Evolutionary conservation across 2,113 vertebrate species (phyloP), one percentile per base, ranked within the genome.

Genomic region (Periophthalmus modestus): DNA sequence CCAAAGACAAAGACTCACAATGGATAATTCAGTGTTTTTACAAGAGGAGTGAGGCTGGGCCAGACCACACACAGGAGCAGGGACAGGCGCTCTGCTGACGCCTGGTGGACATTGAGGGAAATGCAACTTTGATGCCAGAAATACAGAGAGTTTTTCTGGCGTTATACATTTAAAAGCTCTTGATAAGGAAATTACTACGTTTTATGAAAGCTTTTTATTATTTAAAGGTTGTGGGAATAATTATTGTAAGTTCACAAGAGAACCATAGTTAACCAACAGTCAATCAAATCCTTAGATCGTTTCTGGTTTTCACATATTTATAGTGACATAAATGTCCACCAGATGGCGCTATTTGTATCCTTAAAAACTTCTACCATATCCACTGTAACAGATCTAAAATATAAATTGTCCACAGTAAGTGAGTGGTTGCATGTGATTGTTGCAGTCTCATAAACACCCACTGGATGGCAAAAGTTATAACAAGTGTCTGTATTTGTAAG

Each of bases 21-120:
- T 73, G 48, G 81, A 71, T 87, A 39, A 87, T 89, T 82, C 81
- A 73, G 63, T 82, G 86, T 80, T 72, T 89, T 90, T 79, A 89
- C 70, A 71, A 75, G 81, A 74, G 72, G 61, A 73, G 63, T 48
- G 80, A 79, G 58, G 81, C 80, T 79, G 85, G 81, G 88, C 82
- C 82, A 57, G 90, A 91, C 89, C 90, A 90, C 87, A 89, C 83
- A 85, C 83, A 84, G 13, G 48, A 19, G 59, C 52, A 58, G 13
- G 57, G 16, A 5, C 7, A 7, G 21, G 15, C 2, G 43, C 10
- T 73, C 47, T 87, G 80, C 43, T 87, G 88, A 81, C 90, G 78
- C 65, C 89, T 91, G 47, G 13, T 88, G 90, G 88, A 82, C 23
- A 0, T 34, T 14, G 50, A 24, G 59, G 24, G 75, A 16, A 59